phyloP scores from a whole-genome alignment of 2,797 vertebrate genomes.

The Borostomias antarcticus region DNA sequence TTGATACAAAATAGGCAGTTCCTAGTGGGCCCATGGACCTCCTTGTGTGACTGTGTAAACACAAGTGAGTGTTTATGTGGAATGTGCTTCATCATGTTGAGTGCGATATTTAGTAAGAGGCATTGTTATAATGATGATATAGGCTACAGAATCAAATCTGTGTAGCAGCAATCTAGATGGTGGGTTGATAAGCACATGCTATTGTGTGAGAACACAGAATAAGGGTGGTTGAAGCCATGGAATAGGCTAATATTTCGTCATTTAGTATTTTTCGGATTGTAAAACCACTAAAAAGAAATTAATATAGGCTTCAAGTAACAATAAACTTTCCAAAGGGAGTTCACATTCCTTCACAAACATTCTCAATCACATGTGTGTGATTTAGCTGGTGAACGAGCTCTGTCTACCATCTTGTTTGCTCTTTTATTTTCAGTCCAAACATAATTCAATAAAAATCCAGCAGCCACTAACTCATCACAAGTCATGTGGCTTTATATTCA shows the following conservation, averaged over 20 bases:
- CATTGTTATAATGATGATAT: neutral
- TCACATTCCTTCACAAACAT: constrained; percentile 12
- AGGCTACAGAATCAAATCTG: neutral
- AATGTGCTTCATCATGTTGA: neutral
- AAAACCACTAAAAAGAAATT: neutral
- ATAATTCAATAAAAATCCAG: constrained; percentile 54
- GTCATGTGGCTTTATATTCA: constrained; percentile 57
- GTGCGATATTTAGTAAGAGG: neutral
- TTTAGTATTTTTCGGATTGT: neutral
- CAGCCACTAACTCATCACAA: constrained; percentile 25
- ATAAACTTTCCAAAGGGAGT: neutral
- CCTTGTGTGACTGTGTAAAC: neutral
- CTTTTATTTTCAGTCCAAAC: constrained; percentile 19
- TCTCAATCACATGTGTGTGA: constrained; percentile 39
- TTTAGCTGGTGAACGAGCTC: constrained; percentile 8
- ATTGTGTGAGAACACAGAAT: no score
- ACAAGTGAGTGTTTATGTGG: neutral
- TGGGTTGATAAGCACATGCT: neutral
- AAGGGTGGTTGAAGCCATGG: neutral
- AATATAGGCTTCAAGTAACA: neutral
- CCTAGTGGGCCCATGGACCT: neutral
- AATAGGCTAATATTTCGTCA: neutral
- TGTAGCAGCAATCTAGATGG: neutral
- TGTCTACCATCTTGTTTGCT: constrained; percentile 17
- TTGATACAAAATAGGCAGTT: neutral